Base-by-base conservation (phyloP, 1,140 invertebrate genomes). In the Cydia pomonella region DNA sequence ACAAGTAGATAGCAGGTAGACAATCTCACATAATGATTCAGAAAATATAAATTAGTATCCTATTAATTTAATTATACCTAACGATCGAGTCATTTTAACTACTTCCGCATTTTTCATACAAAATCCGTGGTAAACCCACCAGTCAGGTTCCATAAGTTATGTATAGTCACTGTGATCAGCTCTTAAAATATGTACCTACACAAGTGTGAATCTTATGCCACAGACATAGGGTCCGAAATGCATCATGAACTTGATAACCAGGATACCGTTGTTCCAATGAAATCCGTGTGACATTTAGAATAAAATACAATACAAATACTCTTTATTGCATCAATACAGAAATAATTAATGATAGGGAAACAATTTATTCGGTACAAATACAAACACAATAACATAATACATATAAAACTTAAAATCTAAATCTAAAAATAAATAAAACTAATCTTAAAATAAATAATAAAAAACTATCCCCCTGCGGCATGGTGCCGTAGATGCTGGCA, bases 71-170 rank as follows among this genome's bases (percentile, higher is more conserved):
- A 53, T 53, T 21, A 18, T 18, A n/a, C n/a, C n/a, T n/a, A 53
- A 53, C 50, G 1, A n/a, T 18, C n/a, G 50, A 18, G 50, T 53
- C n/a, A 18, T 53, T 53, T 53, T 53, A 18, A 53, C n/a, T 5
- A 3, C 47, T 53, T 53, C 50, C 50, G 50, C 50, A 18, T 53
- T 50, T 50, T 50, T 50, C 47, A 50, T n/a, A 50, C 47, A 50
- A 53, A 53, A 53, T 53, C 2, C 50, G n/a, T 13, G 41, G 9
- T 53, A 53, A 53, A 53, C 16, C 16, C 44, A 47, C n/a, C 16
- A 7, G 16, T 18, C 16, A n/a, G 5, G 6, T 18, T 53, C 50
- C 50, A 18, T 53, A 18, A 53, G 16, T 18, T 53, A 53, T 53
- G 44, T 13, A 0, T 18, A n/a, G n/a, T n/a, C n/a, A n/a, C 9